phyloP scores from a whole-genome alignment of 2,888 invertebrate species.

The Tortricodes alternella region DNA sequence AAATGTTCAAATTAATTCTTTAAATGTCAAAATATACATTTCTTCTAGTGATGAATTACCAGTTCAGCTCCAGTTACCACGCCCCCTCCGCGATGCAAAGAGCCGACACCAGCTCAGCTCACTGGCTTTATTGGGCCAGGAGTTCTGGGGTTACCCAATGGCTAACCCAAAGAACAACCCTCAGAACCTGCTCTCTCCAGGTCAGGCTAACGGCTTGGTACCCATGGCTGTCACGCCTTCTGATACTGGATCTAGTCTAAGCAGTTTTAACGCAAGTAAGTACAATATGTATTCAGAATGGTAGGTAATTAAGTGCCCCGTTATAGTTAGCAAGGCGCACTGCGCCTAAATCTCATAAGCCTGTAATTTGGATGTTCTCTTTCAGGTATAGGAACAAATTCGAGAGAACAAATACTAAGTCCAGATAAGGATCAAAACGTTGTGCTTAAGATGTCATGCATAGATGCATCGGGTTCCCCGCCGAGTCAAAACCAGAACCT shows the following conservation, averaged over 20 bases:
- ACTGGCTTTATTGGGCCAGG: constrained; percentile 93
- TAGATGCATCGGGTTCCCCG: constrained; percentile 78
- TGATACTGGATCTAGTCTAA: constrained; percentile 88
- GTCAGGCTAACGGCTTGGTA: constrained; percentile 63
- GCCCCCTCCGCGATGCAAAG: constrained; percentile 92
- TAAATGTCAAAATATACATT: background rate
- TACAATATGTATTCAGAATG: too few species aligned
- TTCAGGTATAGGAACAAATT: constrained; percentile 67
- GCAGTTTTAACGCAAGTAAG: constrained; percentile 87
- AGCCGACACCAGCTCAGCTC: constrained; percentile 95
- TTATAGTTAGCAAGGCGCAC: too few species aligned
- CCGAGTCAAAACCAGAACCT: constrained; percentile 78
- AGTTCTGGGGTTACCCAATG: constrained; percentile 92
- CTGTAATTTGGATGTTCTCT: too few species aligned
- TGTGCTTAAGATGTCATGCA: constrained; percentile 89
- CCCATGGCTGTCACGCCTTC: constrained; percentile 83
- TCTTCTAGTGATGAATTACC: constrained; percentile 93
- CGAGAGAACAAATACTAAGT: constrained; percentile 65
- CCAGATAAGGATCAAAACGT: constrained; percentile 84
- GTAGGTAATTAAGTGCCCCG: too few species aligned
- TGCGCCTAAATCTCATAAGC: too few species aligned
- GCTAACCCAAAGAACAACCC: constrained; percentile 85
- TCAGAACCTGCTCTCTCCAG: constrained; percentile 64
- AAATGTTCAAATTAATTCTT: too few species aligned
- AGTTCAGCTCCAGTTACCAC: constrained; percentile 93